phyloP scores from a whole-genome alignment of 2,888 invertebrate species.

The Nesidiocoris tenuis region DNA sequence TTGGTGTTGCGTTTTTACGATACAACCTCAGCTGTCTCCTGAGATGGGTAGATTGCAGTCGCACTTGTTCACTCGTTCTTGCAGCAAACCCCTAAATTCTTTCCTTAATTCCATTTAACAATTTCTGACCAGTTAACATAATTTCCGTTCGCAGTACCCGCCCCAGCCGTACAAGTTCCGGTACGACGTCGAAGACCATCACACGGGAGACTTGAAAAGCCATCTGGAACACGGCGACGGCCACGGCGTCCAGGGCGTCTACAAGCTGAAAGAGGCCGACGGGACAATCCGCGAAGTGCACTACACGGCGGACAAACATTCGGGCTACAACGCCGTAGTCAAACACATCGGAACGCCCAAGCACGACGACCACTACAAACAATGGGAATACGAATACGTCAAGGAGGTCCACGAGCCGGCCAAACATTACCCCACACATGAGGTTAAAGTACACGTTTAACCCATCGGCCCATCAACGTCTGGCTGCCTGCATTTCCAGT shows the following conservation, averaged over 20 bases:
- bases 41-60: no score
- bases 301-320: constrained; percentile 41
- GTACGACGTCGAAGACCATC: constrained; percentile 43
- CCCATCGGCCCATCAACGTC: background rate
- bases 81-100: no score
- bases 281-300: constrained; percentile 34
- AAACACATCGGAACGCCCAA: constrained; percentile 39
- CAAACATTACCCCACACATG: constrained; percentile 31
- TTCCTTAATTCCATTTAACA: no score
- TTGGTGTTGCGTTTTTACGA: no score
- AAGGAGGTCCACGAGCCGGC: constrained; percentile 35
- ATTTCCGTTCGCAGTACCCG: no score
- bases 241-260: constrained; percentile 37
- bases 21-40: no score
- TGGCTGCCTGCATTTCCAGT: background rate
- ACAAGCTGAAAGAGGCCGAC: constrained; percentile 43
- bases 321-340: constrained; percentile 43
- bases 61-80: no score
- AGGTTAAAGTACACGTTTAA: constrained; percentile 29
- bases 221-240: constrained; percentile 37
- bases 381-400: constrained; percentile 34
- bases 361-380: constrained; percentile 33
- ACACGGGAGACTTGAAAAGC: constrained; percentile 42
- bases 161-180: constrained; percentile 38
- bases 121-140: no score